Evolutionary conservation across 2,888 invertebrate species (phyloP).

Genomic region (Falcaria lacertinaria): DNA sequence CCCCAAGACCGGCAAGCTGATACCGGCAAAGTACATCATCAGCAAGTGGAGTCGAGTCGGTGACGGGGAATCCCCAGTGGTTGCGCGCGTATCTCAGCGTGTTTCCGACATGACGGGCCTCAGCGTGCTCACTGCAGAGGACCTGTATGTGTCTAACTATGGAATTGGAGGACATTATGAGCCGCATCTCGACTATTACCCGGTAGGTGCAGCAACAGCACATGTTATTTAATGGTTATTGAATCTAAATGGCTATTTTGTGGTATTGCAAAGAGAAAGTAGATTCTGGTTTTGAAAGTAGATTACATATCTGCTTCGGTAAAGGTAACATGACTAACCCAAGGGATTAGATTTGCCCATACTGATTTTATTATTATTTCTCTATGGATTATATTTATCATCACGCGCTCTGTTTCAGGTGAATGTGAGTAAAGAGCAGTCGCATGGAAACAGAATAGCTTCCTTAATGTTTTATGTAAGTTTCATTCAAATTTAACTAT

Average conservation of each 20-base stretch:
- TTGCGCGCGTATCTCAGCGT: conserved; percentile 87
- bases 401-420: conserved; percentile 83
- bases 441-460: conserved; percentile 95
- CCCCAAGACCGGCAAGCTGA: conserved; percentile 93
- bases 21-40: conserved; percentile 96
- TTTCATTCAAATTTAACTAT: too few species aligned
- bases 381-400: too few species aligned
- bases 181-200: conserved; percentile 96
- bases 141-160: conserved; percentile 98
- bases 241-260: too few species aligned
- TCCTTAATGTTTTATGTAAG: conserved; percentile 97
- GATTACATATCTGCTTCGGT: too few species aligned
- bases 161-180: conserved; percentile 99
- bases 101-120: conserved; percentile 93
- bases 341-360: too few species aligned
- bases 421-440: conserved; percentile 93
- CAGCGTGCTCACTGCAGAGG: conserved; percentile 93
- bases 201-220: conserved; percentile 77
- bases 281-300: too few species aligned
- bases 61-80: conserved; percentile 87
- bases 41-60: conserved; percentile 98
- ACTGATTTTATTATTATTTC: too few species aligned
- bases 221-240: too few species aligned
- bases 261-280: too few species aligned
- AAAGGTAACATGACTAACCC: too few species aligned